Conservation (phyloP, 2,888 invertebrate species). For the Ornithoptera alexandrae region DNA sequence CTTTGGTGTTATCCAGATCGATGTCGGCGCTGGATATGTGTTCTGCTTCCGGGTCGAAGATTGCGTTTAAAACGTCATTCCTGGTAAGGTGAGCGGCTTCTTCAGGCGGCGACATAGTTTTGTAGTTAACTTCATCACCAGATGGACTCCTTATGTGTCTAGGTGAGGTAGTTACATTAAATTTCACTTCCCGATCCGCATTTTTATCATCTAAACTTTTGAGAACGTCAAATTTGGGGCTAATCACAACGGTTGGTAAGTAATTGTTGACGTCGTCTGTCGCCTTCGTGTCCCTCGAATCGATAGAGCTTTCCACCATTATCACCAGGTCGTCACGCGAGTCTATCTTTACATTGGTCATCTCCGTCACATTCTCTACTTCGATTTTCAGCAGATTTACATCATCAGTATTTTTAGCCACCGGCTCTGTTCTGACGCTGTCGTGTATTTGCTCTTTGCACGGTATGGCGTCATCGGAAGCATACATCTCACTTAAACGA, state of each 20-base stretch:
- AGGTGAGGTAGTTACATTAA: neutral
- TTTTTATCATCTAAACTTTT: neutral
- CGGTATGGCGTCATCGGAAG: constrained; percentile 1
- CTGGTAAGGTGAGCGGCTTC: constrained; percentile 40
- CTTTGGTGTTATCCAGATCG: constrained; percentile 42
- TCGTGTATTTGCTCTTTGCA: neutral
- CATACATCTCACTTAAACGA: constrained; percentile 50
- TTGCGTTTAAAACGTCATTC: constrained; percentile 50
- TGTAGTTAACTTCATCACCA: neutral
- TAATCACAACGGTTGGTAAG: constrained; percentile 50
- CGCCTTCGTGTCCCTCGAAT: constrained; percentile 35
- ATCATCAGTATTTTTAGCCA: no score
- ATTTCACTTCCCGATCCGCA: neutral
- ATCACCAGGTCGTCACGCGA: constrained; percentile 43
- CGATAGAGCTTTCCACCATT: constrained; percentile 51
- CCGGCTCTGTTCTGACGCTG: no score
- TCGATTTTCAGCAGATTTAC: constrained; percentile 47
- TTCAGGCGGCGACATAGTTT: constrained; percentile 33
- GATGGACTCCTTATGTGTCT: neutral
- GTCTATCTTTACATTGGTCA: constrained; percentile 40
- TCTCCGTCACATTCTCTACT: constrained; percentile 47
- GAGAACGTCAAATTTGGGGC: constrained; percentile 38
- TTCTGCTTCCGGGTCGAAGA: constrained; percentile 45
- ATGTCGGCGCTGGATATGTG: constrained; percentile 44
- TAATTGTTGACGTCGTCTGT: constrained; percentile 31